These are phyloP conservation scores for Myiozetetes cayanensis DNA, from an alignment of 2,113 vertebrate genomes.

Conservation along the genomic window DNA sequence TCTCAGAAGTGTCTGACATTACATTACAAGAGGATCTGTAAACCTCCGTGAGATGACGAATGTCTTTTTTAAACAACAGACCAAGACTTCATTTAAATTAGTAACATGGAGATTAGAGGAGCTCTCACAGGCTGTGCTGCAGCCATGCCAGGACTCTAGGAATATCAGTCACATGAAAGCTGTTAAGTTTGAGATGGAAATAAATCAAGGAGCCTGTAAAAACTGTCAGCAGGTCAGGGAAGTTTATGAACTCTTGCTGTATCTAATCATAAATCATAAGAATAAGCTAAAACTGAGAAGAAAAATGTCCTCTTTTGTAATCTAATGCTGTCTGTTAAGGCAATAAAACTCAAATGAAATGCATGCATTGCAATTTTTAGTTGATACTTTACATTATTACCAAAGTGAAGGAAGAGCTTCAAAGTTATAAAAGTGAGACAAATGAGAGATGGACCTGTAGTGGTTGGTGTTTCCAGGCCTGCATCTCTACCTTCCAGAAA, in stretches of 20 bases:
- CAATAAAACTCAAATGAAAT: conserved; percentile 86
- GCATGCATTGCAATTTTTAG: conserved; percentile 83
- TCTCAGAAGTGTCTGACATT: conserved; percentile 85
- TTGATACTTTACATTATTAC: conserved; percentile 85
- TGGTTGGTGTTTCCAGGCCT: background rate
- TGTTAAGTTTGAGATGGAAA: conserved; percentile 84
- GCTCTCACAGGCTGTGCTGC: conserved; percentile 72
- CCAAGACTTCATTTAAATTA: conserved; percentile 86
- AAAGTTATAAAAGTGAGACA: conserved; percentile 76
- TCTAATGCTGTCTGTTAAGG: conserved; percentile 85
- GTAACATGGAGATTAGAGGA: conserved; percentile 83
- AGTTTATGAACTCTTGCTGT: conserved; percentile 89
- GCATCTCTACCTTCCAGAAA: background rate
- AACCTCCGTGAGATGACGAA: conserved; percentile 80
- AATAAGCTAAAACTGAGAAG: conserved; percentile 85
- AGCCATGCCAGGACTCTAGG: conserved; percentile 75
- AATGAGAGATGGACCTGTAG: conserved; percentile 54
- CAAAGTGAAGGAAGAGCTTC: conserved; percentile 78
- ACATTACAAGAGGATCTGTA: conserved; percentile 83
- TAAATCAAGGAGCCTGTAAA: conserved; percentile 89
- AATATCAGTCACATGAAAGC: conserved; percentile 88
- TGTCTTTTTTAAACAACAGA: conserved; percentile 86
- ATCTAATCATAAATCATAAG: conserved; percentile 87
- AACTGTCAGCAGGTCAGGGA: conserved; percentile 86
- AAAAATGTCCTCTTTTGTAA: conserved; percentile 86